These are phyloP conservation scores for Caenorhabditis sp. DNA, from an alignment of 2,888 invertebrate species.

Conservation along the genomic window DNA sequence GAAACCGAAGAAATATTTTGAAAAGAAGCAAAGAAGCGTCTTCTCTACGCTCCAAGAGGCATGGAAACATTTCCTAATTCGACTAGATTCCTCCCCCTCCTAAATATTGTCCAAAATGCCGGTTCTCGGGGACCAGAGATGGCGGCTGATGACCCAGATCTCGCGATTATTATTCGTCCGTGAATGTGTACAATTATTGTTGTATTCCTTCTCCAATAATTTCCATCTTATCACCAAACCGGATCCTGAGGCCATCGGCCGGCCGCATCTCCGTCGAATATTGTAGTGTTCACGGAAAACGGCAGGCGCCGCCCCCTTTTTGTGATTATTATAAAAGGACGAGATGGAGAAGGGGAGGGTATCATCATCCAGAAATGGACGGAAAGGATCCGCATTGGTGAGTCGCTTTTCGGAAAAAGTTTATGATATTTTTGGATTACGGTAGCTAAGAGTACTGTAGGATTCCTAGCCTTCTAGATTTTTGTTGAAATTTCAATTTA, in stretches of 20 bases:
- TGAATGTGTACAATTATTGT: no score
- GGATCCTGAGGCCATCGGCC: neutral
- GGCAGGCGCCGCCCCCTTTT: no score
- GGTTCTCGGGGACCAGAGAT: no score
- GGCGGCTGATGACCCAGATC: conserved; percentile 41
- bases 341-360: neutral
- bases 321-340: conserved; percentile 10
- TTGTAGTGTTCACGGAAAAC: no score
- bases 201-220: no score
- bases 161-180: conserved; percentile 12
- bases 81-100: no score
- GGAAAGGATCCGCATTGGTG: conserved; percentile 45
- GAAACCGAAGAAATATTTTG: neutral
- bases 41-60: no score
- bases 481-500: no score
- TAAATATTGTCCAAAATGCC: no score
- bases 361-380: conserved; percentile 36
- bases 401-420: conserved; percentile 8
- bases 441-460: neutral
- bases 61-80: no score
- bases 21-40: no score
- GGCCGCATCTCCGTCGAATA: neutral
- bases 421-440: neutral
- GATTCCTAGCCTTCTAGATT: no score
- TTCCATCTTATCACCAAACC: conserved; percentile 1